These are phyloP conservation scores for Gobius niger DNA, from an alignment of 2,113 vertebrate genomes.

Conservation along the genomic window DNA sequence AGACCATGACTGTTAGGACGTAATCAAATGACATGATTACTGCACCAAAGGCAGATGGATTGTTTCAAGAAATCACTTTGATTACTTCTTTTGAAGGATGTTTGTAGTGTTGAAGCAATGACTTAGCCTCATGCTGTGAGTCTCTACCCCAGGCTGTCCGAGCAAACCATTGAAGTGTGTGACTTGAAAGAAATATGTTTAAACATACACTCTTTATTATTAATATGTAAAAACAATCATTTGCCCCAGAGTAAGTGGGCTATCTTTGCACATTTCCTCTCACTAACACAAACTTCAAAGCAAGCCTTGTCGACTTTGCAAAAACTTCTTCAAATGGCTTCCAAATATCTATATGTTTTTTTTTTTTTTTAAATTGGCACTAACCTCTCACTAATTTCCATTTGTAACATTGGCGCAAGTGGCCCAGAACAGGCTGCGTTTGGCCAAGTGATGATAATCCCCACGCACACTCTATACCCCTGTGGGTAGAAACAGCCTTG, in stretches of 20 bases:
- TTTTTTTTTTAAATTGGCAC: neutral
- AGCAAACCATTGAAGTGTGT: constrained; percentile 16
- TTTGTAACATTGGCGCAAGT: constrained; percentile 23
- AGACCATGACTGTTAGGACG: constrained; percentile 42
- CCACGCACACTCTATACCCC: constrained; percentile 28
- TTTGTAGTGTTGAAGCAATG: constrained; percentile 12
- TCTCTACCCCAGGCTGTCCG: neutral
- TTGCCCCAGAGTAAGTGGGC: neutral
- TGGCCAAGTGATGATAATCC: constrained; percentile 43
- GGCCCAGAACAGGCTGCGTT: constrained; percentile 31
- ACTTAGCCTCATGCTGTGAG: constrained; percentile 10
- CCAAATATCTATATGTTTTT: neutral
- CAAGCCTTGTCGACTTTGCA: neutral
- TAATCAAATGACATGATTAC: constrained; percentile 55
- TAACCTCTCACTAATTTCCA: constrained; percentile 12
- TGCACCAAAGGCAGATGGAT: constrained; percentile 27
- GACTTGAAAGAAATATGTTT: constrained; percentile 5
- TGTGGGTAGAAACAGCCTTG: constrained; percentile 40
- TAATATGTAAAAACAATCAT: constrained; percentile 3
- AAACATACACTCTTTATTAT: constrained; percentile 1
- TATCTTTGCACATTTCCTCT: neutral
- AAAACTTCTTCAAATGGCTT: constrained; percentile 6
- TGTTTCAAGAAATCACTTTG: constrained; percentile 48
- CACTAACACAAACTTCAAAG: neutral
- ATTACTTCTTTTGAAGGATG: constrained; percentile 47